Evolutionary conservation across 2,113 vertebrate genomes (phyloP), one percentile per base, ranked within the genome.

Genomic region (Tricholaema leucomelas): DNA sequence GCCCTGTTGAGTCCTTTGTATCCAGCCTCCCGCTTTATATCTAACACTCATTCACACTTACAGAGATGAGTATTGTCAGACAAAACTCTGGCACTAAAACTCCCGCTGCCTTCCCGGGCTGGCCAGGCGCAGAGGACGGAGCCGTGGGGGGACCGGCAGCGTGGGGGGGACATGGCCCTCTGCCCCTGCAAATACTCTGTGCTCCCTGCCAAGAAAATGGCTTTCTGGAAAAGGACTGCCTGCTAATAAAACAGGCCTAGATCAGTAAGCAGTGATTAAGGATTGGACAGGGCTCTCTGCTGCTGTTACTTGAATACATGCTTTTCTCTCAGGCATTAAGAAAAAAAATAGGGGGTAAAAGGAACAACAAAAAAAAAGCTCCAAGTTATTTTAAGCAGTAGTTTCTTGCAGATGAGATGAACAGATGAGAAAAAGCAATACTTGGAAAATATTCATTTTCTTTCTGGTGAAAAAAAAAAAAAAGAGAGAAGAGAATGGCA

Each of bases 211-310:
- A 96, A 78, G 94, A 96, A 97, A 97, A 97, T 74, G 73, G 78
- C 92, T 97, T 93, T 96, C 95, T 93, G 87, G 92, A 91, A 96
- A 90, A 96, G 87, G 83, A 55, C 46, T 96, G 96, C 92, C 96
- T 97, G 96, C 94, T 96, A 97, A 95, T 96, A 97, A 98, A 97
- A 96, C 19, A 31, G 90, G 88, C 93, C 24, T 87, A 77, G 96
- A 96, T 88, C 97, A 91, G 93, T 97, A 94, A 98, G 92, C 96
- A 96, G 95, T 97, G 97, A 96, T 98, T 97, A 98, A 97, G 85
- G 91, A 73, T 90, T 56, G 87, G 96, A 81, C 74, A 94, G 72
- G 2, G 42, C 36, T 70, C 90, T 87, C 86, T 94, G 86, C 71
- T 92, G 89, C 72, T 50, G 46, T 88, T 92, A 15, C 78, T 90